These are phyloP conservation scores for Microcebus murinus DNA, from an alignment of 2,113 vertebrate genomes.

Conservation along the genomic window DNA sequence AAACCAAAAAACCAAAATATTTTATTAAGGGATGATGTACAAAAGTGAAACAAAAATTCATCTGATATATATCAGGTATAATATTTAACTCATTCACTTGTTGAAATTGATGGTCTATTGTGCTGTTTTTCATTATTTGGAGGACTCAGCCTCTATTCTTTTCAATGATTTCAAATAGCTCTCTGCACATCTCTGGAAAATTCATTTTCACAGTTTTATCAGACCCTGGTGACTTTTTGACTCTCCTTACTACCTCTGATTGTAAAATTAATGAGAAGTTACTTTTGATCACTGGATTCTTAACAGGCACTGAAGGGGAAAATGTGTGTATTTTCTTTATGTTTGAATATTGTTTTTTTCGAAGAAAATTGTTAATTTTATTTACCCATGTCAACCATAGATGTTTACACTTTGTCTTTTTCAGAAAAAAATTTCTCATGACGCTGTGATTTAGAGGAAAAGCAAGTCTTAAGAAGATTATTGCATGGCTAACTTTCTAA, in stretches of 20 bases:
- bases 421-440: neutral
- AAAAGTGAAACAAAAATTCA: neutral
- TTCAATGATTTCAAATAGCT: neutral
- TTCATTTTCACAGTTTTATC: neutral
- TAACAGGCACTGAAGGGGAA: neutral
- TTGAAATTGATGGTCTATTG: neutral
- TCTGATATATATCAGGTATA: neutral
- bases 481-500: neutral
- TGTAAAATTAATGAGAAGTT: constrained; percentile 2
- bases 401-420: neutral
- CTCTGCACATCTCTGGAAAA: neutral
- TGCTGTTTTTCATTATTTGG: constrained; percentile 11
- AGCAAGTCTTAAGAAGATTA: neutral
- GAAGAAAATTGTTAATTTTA: neutral
- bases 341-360: neutral
- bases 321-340: neutral
- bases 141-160: neutral
- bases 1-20: neutral
- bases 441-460: neutral
- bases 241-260: neutral
- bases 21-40: neutral
- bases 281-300: neutral
- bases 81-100: neutral
- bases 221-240: neutral
- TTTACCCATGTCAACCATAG: neutral